Base-by-base conservation (phyloP, 1,140 invertebrate species). In the Tetraneura akinire region DNA sequence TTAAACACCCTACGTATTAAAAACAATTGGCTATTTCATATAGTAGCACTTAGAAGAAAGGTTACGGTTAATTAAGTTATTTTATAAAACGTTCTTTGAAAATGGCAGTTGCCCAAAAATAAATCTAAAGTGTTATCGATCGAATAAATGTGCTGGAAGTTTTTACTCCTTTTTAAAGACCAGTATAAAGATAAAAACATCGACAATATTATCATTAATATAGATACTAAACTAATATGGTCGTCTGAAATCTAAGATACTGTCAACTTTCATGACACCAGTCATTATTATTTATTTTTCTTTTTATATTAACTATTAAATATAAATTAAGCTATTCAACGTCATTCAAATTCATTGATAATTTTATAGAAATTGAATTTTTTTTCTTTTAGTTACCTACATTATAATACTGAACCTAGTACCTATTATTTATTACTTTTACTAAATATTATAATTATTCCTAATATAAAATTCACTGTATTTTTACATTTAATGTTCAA, bases 61-160 rank as follows among this genome's bases (percentile, higher is more conserved):
- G 66, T 68, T 68, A 42, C 16, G 37, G 64, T 68, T 68, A 68
- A 68, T 68, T 68, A 68, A n/a, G 45, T 68, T 68, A 68, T 68
- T 68, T 68, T 23, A 68, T 68, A 45, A 68, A 47, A 18, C 42
- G 37, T 68, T 45, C 14, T 62, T 32, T 32, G 13, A 16, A 68
- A 45, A 68, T 47, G 66, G 66, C 66, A 68, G 45, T 47, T 47
- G 8, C 47, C 66, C 66, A 68, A 68, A 68, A 68, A 47, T 47
- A 47, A 68, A 45, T 47, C 21, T 23, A 68, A 68, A 68, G 37
- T 47, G 66, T 47, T 68, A 68, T 68, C 14, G 66, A 68, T 68
- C 64, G 66, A 18, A 37, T 45, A 68, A 68, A 68, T 68, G 66
- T 26, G 37, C 42, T 47, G 66, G 66, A 68, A 68, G 21, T 68